Evolutionary conservation across 2,797 vertebrate species (phyloP), one percentile per base, ranked within the genome.

Genomic region (Periparus ater): DNA sequence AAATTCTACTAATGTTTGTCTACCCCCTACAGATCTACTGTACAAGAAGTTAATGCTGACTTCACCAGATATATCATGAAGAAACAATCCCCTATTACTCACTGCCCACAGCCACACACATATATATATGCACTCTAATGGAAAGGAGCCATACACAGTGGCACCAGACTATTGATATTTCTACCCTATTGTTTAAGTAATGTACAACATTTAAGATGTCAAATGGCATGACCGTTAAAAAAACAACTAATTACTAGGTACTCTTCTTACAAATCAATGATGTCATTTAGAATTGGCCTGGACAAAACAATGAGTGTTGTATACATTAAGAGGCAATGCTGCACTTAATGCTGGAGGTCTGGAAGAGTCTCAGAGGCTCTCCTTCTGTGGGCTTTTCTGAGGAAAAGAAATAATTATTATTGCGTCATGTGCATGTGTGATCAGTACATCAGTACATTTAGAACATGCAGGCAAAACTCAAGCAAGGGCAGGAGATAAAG

Each of bases 101-200:
- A 91, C 83, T 45, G 26, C 83, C 93, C 85, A 89, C 57, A 83
- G 80, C 48, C 74, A 92, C 60, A 57, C 70, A 88, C 42, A 82
- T 82, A 78, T 51, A 82, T 82, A 78, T 51, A 84, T 86, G 71
- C 84, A 85, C 81, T 92, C 91, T 94, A 96, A 97, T 95, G 96
- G 96, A 95, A 96, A 95, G 82, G 42, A 97, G 85, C 42, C 70
- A 86, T 95, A 84, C 91, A 71, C 47, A 65, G 53, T 89, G 91
- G 96, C 94, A 97, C 96, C 95, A 96, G 94, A 93, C 90, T 97
- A 97, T 96, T 96, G 96, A 97, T 93, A 96, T 91, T 96, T 92
- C 44, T 85, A 80, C 60, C 34, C 55, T 68, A 50, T 85, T 90
- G 67, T 93, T 94, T 94, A 95, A 95, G 89, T 94, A 95, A 93